Base-by-base conservation (phyloP, 2,888 invertebrate genomes). In the Exephanes ischioxanthus region DNA sequence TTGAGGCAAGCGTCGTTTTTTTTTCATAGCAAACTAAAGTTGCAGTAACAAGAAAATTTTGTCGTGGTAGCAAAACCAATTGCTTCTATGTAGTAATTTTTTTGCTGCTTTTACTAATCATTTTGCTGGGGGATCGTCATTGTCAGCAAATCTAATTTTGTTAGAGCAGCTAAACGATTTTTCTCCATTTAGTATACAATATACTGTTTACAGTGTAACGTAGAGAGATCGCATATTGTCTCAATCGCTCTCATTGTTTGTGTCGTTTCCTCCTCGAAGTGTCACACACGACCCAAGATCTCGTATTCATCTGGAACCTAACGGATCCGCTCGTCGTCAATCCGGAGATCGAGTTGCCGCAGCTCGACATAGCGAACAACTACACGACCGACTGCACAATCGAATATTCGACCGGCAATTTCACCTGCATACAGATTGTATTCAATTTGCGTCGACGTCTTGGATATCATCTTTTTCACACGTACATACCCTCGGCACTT, bases 391-490 rank as follows among this genome's bases (percentile, higher is more conserved):
- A 98, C 94, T 98, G 98, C 92, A 98, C 98, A 63, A 97, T 97
- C 82, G 97, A 97, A 94, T 97, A 98, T 92, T 97, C 97, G 33
- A 97, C 97, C 84, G 97, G 98, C n/a, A 98, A 98, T 94, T 98
- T 98, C 94, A 98, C 98, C 14, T 98, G 98, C 92, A 95, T 98
- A 90, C 97, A 98, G n/a, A 96, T 98, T 51, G 97, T 98, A 71
- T 98, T 98, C 94, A 97, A 97, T 93, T 94, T 98, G 80, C 96
- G 96, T 63, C 95, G 98, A 4, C 96, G 98, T 0, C 95, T 98
- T 26, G 98, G 98, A 19, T 98, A 98, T 94, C 98, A 98, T 93
- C 95, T 98, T 76, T 98, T 98, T 94, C 98, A 98, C 94, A 98
- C 98, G 0, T 98, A 98, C 94, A 98, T 98, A 90, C 98, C 98